Evolutionary conservation across 2,113 vertebrate species (phyloP), one percentile per base, ranked within the genome.

Genomic region (Dicentrarchus labrax): DNA sequence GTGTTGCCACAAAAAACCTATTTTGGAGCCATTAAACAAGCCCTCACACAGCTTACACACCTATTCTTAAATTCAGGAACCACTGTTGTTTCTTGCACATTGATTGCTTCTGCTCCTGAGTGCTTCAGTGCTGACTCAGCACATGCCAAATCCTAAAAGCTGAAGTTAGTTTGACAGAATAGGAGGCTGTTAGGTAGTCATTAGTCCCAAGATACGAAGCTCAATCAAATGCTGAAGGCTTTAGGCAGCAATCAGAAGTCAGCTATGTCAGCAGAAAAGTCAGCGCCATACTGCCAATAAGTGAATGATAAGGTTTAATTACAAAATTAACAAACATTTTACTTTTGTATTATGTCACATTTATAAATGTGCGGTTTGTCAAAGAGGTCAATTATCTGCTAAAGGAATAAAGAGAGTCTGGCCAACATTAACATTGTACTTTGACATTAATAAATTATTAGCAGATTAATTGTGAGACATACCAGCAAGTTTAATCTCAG

Each of bases 121-220:
- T 74, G 72, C 51, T 65, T 71, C 12, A 10, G 17, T 17, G 78
- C 85, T 79, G 86, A 91, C 72, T 78, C 72, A 1, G 85, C 82
- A 83, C 78, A 72, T 90, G 17, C 6, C 6, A 62, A 62, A 85
- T 70, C 48, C n/a, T 57, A 62, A 76, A 83, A 80, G 36, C 61
- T 82, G 62, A 73, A 84, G 70, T 68, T 66, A 67, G 69, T 83
- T 85, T 78, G 84, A 86, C 85, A 88, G 87, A 84, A 76, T 53
- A 39, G 22, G 53, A n/a, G 47, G 62, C 22, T 72, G 72, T 82
- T 71, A 72, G 48, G 51, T 22, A 48, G 66, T 74, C 54, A 65
- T 36, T 59, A 80, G 62, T 60, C 62, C 36, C 24, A 77, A 82
- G 61, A 69, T 65, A 30, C 76, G 59, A 45, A 72, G 57, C 71